Evolutionary conservation across 2,113 vertebrate species (phyloP).

Genomic region (Chlamydotis undulata): DNA sequence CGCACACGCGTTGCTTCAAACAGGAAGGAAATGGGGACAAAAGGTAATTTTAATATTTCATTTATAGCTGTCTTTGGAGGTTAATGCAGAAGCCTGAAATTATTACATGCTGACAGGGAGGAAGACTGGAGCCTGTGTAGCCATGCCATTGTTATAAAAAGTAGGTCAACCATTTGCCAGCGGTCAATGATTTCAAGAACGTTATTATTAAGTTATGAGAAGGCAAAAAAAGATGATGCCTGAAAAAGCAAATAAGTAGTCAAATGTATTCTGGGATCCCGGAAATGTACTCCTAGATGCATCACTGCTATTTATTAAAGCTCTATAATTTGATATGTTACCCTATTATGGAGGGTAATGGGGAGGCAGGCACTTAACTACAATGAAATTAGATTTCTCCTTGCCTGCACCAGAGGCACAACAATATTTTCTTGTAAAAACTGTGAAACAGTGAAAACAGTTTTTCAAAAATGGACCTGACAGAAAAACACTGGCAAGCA

Average conservation of each 20-base stretch:
- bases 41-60: conserved; percentile 74
- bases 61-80: conserved; percentile 38
- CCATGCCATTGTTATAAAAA: conserved; percentile 20
- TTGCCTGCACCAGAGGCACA: conserved; percentile 37
- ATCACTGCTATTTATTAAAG: conserved; percentile 74
- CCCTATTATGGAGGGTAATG: conserved; percentile 66
- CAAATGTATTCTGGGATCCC: conserved; percentile 73
- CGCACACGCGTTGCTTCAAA: not conserved
- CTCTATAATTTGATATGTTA: conserved; percentile 68
- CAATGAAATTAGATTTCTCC: conserved; percentile 72
- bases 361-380: conserved; percentile 69
- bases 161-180: conserved; percentile 34
- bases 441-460: conserved; percentile 51
- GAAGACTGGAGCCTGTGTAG: conserved; percentile 12
- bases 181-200: conserved; percentile 55
- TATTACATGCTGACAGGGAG: conserved; percentile 33
- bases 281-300: conserved; percentile 66
- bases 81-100: conserved; percentile 60
- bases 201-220: conserved; percentile 68
- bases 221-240: conserved; percentile 57
- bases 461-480: conserved; percentile 66
- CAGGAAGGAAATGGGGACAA: conserved; percentile 12
- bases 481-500: conserved; percentile 37
- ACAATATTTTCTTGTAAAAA: conserved; percentile 68
- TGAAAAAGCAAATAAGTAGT: conserved; percentile 57